Evolutionary conservation across 64 coral and sea anemone species (phyloP).

Genomic region (Montipora sp.): DNA sequence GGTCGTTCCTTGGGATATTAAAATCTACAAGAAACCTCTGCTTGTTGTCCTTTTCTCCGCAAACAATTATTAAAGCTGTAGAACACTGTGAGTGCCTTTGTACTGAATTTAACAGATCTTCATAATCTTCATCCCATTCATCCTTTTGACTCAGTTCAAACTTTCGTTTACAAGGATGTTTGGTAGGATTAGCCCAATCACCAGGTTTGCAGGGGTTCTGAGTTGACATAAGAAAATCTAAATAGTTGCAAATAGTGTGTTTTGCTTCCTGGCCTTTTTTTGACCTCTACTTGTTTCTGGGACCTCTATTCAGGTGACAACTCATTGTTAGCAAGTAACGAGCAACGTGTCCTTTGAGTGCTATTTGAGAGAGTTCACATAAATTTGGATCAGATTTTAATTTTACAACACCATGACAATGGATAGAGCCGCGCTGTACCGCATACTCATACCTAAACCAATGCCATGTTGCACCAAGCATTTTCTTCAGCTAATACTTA

Average conservation of each 20-base stretch:
- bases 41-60: background rate
- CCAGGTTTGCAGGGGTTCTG: constrained; percentile 9
- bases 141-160: too few relatives aligned
- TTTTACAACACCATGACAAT: constrained; percentile 44
- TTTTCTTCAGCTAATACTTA: constrained; percentile 24
- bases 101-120: constrained; percentile 25
- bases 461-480: constrained; percentile 30
- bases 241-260: background rate
- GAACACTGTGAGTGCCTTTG: constrained; percentile 34
- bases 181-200: background rate
- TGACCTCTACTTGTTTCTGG: background rate
- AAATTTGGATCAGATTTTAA: constrained; percentile 7
- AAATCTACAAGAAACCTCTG: constrained; percentile 46
- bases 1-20: constrained; percentile 45
- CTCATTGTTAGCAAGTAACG: background rate
- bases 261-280: constrained; percentile 2
- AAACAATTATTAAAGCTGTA: constrained; percentile 17
- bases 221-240: constrained; percentile 29
- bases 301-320: background rate
- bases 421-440: constrained; percentile 39
- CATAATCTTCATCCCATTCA: constrained; percentile 24
- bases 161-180: constrained; percentile 2
- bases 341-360: constrained; percentile 38
- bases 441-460: constrained; percentile 67
- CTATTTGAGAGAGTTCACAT: constrained; percentile 51